Evolutionary conservation across 2,888 invertebrate genomes (phyloP), one percentile per base, ranked within the genome.

Genomic region (Mantis religiosa): DNA sequence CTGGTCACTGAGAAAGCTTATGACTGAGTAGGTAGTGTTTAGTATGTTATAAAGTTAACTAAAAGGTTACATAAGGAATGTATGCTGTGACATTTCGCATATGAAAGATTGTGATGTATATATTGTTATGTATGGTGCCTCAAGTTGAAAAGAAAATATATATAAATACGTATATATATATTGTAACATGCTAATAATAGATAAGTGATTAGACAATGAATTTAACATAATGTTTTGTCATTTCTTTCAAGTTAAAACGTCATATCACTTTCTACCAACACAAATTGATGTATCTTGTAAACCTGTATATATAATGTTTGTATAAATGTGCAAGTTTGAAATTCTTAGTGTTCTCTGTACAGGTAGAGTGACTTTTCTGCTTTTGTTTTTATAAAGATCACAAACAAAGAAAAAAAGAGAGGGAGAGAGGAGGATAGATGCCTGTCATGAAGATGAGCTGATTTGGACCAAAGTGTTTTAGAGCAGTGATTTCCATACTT

Each of bases 91-190:
- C 71, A 81, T 88, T 88, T 88, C 85, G 85, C 82, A 84, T 84
- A 28, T 30, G 85, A 54, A 82, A 85, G 85, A 86, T 28, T 83
- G 87, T 84, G 71, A 83, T 84, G 89, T 89, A 89, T 85, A 89
- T 89, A 89, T 84, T 89, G 88, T 89, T 88, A 89, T 83, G 87
- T 88, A 88, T 87, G 89, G 89, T 89, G 89, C 89, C 89, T 89
- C 82, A 88, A 88, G 54, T 89, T 71, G 27, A 85, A 9, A 28
- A 87, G 34, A 41, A 88, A 88, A 83, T 85, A 54, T 85, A 84
- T 84, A 27, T 83, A 27, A 54, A 41, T 41, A 41, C 41, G 41
- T 41, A 41, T 41, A 41, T 34, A 34, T n/a, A 86, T 71, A 28
- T 27, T 9, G 85, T 47, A 34, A 85, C 54, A 54, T 47, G 28